A percentile compares a stretch with the other conserved stretches of the same genome.
These are phyloP conservation scores for Pelodytes ibericus DNA, from an alignment of 2,797 vertebrate genomes.

Conservation along the genomic window DNA sequence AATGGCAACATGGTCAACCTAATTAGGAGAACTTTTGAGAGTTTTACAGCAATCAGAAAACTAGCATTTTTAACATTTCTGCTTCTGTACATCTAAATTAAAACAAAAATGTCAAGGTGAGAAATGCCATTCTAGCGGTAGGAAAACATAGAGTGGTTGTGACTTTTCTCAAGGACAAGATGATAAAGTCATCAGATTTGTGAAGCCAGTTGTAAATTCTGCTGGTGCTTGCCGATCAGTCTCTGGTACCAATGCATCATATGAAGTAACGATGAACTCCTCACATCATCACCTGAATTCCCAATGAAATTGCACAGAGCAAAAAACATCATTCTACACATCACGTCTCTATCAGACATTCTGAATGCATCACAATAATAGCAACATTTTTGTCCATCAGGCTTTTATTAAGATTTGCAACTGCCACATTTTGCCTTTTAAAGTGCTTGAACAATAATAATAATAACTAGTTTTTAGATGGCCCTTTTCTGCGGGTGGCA, in stretches of 20 bases:
- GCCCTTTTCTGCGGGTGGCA: too few species aligned
- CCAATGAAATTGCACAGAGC: not conserved
- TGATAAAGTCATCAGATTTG: not conserved
- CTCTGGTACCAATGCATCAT: not conserved
- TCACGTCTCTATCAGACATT: not conserved
- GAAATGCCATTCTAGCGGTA: too few species aligned
- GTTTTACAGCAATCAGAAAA: too few species aligned
- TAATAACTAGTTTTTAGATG: too few species aligned
- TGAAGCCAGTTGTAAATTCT: not conserved
- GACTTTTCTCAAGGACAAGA: not conserved
- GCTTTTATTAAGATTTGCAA: too few species aligned
- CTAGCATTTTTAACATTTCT: too few species aligned
- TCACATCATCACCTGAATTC: not conserved
- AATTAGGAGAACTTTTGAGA: too few species aligned
- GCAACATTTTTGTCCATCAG: not conserved
- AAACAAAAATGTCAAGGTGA: too few species aligned
- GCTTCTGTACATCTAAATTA: too few species aligned
- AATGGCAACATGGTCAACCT: too few species aligned
- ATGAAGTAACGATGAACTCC: not conserved
- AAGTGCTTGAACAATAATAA: too few species aligned
- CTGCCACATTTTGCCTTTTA: too few species aligned
- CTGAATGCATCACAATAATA: not conserved
- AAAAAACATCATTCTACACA: not conserved
- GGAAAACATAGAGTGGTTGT: not conserved
- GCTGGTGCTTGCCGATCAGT: not conserved